Conservation (phyloP, 2,113 vertebrate genomes). For the Cygnus atratus region DNA sequence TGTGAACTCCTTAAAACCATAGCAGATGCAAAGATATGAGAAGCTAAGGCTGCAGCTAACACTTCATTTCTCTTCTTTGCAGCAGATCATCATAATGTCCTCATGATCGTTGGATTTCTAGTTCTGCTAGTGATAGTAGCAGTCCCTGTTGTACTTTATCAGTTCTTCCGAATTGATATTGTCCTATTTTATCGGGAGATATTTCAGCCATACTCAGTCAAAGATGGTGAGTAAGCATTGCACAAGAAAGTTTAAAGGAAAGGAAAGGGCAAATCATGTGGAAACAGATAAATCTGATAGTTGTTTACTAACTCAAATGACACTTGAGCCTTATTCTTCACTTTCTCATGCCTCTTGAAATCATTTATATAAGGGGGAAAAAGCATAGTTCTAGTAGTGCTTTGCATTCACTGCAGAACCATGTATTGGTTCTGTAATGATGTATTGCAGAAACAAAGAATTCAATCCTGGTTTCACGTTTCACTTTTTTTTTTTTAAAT, state of each 20-base stretch:
- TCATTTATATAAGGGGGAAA: neutral
- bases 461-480: neutral
- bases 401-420: neutral
- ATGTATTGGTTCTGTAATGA: neutral
- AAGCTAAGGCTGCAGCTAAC: neutral
- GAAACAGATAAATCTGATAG: neutral
- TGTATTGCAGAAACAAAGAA: neutral
- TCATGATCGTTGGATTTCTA: slow-evolving; percentile 48
- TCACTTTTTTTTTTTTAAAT: neutral
- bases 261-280: neutral
- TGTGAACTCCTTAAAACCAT: neutral
- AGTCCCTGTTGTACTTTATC: slow-evolving; percentile 33
- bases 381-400: neutral
- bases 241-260: neutral
- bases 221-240: slow-evolving; percentile 69
- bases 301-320: neutral
- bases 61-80: slow-evolving; percentile 10
- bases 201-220: slow-evolving; percentile 40
- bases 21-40: neutral
- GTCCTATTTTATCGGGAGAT: slow-evolving; percentile 64
- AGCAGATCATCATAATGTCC: slow-evolving; percentile 22
- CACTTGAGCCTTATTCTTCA: neutral
- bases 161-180: slow-evolving; percentile 68
- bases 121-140: slow-evolving; percentile 43
- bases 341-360: neutral